Evolutionary conservation across 2,888 invertebrate species (phyloP).

Genomic region (Carcina quercana): DNA sequence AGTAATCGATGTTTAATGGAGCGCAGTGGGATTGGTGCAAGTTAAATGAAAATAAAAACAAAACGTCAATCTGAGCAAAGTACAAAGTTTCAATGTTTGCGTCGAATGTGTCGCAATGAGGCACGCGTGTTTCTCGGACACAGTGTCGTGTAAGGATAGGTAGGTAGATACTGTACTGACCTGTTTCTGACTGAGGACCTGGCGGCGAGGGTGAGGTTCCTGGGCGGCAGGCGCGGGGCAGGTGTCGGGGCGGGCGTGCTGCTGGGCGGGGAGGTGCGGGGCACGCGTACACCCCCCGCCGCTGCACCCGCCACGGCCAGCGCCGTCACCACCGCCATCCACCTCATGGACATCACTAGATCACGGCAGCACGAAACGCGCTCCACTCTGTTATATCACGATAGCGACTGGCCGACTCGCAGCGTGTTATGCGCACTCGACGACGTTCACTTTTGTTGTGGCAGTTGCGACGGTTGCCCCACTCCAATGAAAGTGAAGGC

Average conservation of each 20-base stretch:
- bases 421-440: slow-evolving; percentile 42
- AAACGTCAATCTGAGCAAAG: no score
- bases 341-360: slow-evolving; percentile 59
- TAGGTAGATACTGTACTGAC: slow-evolving; percentile 39
- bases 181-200: slow-evolving; percentile 63
- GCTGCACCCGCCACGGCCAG: slow-evolving; percentile 35
- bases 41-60: no score
- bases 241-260: slow-evolving; percentile 74
- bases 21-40: no score
- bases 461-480: slow-evolving; percentile 44
- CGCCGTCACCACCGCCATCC: slow-evolving; percentile 53
- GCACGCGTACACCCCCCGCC: slow-evolving; percentile 59
- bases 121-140: no score
- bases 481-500: slow-evolving; percentile 65
- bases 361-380: slow-evolving; percentile 44
- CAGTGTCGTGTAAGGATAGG: no score
- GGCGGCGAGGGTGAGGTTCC: slow-evolving; percentile 62
- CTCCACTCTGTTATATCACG: slow-evolving; percentile 47
- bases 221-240: slow-evolving; percentile 61
- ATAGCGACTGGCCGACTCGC: slow-evolving; percentile 42
- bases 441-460: slow-evolving; percentile 65
- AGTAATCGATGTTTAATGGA: no score
- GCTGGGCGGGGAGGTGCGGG: slow-evolving; percentile 54
- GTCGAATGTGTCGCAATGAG: no score
- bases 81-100: no score